Evolutionary conservation across 2,113 vertebrate genomes (phyloP).

Genomic region (Antennarius striatus): DNA sequence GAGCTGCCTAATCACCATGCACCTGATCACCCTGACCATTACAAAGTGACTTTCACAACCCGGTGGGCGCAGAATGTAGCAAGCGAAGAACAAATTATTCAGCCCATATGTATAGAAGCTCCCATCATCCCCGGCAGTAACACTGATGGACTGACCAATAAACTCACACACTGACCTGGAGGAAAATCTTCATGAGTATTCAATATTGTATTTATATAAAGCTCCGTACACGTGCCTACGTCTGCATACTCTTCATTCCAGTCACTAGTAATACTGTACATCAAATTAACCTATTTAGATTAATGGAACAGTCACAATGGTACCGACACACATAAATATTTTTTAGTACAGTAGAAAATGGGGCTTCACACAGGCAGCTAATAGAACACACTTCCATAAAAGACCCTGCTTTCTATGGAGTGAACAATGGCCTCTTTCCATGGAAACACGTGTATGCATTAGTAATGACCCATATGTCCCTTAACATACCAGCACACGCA

Average conservation of each 20-base stretch:
- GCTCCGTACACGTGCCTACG: not conserved
- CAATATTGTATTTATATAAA: not conserved
- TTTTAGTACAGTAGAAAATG: not conserved
- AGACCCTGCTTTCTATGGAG: not conserved
- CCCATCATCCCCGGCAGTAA: constrained; percentile 12
- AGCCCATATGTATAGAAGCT: constrained; percentile 33
- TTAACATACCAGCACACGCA: not conserved
- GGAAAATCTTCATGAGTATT: not conserved
- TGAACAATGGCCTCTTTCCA: not conserved
- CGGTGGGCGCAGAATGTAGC: constrained; percentile 33
- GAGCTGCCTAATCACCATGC: constrained; percentile 47
- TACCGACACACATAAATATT: too few species aligned
- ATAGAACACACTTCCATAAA: too few species aligned
- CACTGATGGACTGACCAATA: constrained; percentile 1
- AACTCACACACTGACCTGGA: constrained; percentile 9
- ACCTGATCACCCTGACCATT: constrained; percentile 48
- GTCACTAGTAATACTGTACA: too few species aligned
- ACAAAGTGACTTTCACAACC: constrained; percentile 67
- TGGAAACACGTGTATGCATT: constrained; percentile 32
- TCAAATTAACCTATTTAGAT: too few species aligned
- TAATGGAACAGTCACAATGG: too few species aligned
- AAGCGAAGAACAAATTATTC: constrained; percentile 46
- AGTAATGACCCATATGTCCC: constrained; percentile 39
- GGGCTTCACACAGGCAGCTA: not conserved
- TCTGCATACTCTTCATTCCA: too few species aligned